These are phyloP conservation scores for Physeter macrocephalus DNA, from an alignment of 2,113 vertebrate species.

Conservation along the genomic window DNA sequence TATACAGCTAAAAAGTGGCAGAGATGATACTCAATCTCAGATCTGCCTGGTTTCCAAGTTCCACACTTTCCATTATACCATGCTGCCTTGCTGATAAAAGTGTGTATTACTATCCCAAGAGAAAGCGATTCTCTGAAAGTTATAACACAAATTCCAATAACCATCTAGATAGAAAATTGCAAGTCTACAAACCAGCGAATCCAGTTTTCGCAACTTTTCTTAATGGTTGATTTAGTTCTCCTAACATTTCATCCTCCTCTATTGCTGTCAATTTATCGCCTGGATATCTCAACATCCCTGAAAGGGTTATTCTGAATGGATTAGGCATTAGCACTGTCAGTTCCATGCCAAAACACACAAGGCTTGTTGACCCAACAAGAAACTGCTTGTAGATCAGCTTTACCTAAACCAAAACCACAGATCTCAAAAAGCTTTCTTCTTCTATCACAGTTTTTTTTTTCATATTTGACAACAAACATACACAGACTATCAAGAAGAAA, in stretches of 20 bases:
- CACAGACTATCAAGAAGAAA: slow-evolving; percentile 7
- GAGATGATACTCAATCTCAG: not conserved
- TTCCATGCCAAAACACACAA: slow-evolving; percentile 28
- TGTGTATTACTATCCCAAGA: not conserved
- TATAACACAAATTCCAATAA: not conserved
- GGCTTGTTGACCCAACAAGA: slow-evolving; percentile 36
- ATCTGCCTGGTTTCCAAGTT: not conserved
- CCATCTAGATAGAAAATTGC: not conserved
- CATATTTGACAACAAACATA: slow-evolving; percentile 1
- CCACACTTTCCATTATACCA: not conserved
- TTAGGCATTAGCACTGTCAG: not conserved
- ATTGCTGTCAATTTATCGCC: not conserved
- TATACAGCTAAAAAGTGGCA: not conserved
- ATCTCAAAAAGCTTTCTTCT: slow-evolving; percentile 12
- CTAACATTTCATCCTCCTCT: not conserved
- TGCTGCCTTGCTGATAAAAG: not conserved
- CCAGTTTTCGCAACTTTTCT: not conserved
- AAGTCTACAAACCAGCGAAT: not conserved
- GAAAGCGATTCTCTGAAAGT: not conserved
- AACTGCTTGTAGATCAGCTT: not conserved
- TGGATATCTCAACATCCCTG: not conserved
- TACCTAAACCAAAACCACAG: not conserved
- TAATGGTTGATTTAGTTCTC: not conserved
- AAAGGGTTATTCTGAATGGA: not conserved
- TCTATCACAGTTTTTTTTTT: not conserved